Percentiles rank a stretch among this genome's conserved stretches.
Evolutionary conservation across 2,888 invertebrate species (phyloP).

Genomic region (Parnassius mnemosyne): DNA sequence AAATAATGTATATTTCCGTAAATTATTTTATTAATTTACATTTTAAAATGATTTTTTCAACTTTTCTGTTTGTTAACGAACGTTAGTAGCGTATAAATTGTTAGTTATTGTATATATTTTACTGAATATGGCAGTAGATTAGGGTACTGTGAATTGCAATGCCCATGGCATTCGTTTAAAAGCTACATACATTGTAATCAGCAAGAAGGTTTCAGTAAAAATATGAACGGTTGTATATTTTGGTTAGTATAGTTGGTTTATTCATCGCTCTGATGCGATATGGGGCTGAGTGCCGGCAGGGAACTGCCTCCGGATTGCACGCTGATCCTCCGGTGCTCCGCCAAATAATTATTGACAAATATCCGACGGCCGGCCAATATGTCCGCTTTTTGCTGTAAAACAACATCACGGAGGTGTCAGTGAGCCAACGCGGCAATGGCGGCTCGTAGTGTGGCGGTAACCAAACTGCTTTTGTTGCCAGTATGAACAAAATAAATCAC

Average conservation of each 20-base stretch:
- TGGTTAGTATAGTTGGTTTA: conserved; percentile 43
- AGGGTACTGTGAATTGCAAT: not conserved
- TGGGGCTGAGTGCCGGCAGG: conserved; percentile 75
- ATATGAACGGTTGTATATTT: not conserved
- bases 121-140: conserved; percentile 32
- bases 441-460: conserved; percentile 39
- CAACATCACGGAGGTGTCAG: conserved; percentile 69
- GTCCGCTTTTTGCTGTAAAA: conserved; percentile 81
- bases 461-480: conserved; percentile 64
- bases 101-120: conserved; percentile 16
- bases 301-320: conserved; percentile 78
- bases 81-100: not conserved
- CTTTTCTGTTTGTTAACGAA: conserved; percentile 9
- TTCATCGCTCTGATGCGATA: conserved; percentile 78
- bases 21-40: conserved; percentile 25
- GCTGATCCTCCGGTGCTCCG: conserved; percentile 81
- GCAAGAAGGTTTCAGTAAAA: too few species aligned
- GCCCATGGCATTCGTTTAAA: not conserved
- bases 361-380: conserved; percentile 80
- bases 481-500: conserved; percentile 42
- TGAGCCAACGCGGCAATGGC: conserved; percentile 43
- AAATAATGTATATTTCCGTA: conserved; percentile 46
- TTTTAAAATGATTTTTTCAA: conserved; percentile 15
- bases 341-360: conserved; percentile 82
- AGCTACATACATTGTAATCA: not conserved